Evolutionary conservation across 2,888 invertebrate species (phyloP).

Genomic region (Salpingus planirostris): DNA sequence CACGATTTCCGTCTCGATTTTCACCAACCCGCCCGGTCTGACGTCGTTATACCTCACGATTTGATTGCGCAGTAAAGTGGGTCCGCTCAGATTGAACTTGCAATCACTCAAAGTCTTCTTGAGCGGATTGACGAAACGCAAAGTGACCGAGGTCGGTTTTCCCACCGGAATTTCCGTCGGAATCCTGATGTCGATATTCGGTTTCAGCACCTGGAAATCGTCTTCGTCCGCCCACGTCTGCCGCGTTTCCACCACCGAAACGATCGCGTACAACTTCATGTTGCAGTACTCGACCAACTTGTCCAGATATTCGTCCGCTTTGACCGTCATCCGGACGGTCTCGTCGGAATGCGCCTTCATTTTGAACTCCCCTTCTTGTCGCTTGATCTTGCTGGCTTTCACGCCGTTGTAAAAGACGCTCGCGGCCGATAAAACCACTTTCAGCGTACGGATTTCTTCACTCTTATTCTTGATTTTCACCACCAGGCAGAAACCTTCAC

Average conservation of each 20-base stretch:
- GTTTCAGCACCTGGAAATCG: constrained; percentile 70
- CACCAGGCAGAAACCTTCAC: constrained; percentile 56
- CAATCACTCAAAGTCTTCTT: constrained; percentile 55
- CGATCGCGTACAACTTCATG: constrained; percentile 70
- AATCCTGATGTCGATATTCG: constrained; percentile 57
- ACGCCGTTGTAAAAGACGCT: constrained; percentile 74
- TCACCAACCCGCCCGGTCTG: constrained; percentile 46
- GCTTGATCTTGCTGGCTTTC: constrained; percentile 59
- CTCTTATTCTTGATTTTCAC: constrained; percentile 59
- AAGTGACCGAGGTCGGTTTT: constrained; percentile 46
- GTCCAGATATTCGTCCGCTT: constrained; percentile 63
- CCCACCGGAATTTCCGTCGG: constrained; percentile 52
- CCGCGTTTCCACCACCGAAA: constrained; percentile 69
- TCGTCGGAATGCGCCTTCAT: constrained; percentile 51
- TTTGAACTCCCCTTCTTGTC: constrained; percentile 55
- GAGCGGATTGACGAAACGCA: constrained; percentile 64
- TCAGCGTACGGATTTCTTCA: constrained; percentile 52
- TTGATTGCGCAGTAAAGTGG: constrained; percentile 54
- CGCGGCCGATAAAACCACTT: constrained; percentile 56
- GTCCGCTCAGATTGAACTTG: constrained; percentile 61
- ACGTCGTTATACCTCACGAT: constrained; percentile 49
- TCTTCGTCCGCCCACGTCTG: constrained; percentile 79
- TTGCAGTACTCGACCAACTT: constrained; percentile 72
- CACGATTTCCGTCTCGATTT: constrained; percentile 49
- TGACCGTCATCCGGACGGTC: constrained; percentile 47